Evolutionary conservation across 2,113 vertebrate species (phyloP).

Genomic region (Panthera leo): DNA sequence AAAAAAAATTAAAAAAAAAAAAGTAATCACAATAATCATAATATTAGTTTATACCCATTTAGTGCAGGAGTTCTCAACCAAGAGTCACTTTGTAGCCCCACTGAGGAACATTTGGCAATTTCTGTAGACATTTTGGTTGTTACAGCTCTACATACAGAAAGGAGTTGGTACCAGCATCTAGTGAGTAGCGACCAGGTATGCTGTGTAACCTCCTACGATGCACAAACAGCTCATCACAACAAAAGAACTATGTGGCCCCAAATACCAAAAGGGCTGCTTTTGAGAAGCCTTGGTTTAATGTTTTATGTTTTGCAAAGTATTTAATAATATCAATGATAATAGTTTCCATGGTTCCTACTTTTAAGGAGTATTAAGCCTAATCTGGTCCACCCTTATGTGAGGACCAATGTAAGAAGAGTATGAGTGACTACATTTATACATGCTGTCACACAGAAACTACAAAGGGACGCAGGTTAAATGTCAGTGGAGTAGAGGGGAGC

Average conservation of each 20-base stretch:
- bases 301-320: not conserved
- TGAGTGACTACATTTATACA: not conserved
- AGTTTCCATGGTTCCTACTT: not conserved
- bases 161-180: not conserved
- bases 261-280: not conserved
- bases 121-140: not conserved
- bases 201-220: not conserved
- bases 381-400: not conserved
- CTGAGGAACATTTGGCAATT: not conserved
- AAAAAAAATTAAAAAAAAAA: not conserved
- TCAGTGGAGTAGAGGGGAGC: not conserved
- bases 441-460: not conserved
- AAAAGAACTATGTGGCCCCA: not conserved
- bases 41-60: not conserved
- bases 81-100: not conserved
- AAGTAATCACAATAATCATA: not conserved
- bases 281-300: not conserved
- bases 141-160: not conserved
- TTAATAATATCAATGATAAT: not conserved
- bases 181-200: not conserved
- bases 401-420: not conserved
- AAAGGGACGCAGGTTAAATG: not conserved
- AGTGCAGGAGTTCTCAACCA: not conserved
- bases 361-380: not conserved
- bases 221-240: not conserved